Evolutionary conservation across 2,797 vertebrate species (phyloP).

Genomic region (Coregonus suidteri): DNA sequence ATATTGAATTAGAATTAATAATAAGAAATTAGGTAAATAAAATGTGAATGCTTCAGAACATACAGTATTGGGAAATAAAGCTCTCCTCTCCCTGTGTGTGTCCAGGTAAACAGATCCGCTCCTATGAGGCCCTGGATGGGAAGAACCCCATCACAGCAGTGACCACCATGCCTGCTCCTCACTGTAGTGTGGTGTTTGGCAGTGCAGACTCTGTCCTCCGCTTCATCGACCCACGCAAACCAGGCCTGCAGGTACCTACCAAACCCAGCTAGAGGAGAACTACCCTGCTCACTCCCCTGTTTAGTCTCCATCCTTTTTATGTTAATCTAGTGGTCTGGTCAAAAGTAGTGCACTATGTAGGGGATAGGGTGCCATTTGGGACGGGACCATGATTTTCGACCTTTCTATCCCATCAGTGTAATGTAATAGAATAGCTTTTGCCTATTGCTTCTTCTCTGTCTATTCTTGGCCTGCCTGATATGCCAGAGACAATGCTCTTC

Average conservation of each 20-base stretch:
- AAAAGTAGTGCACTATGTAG: neutral
- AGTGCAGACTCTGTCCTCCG: slow-evolving; percentile 93
- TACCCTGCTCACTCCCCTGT: neutral
- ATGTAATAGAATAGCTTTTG: neutral
- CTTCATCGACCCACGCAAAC: slow-evolving; percentile 95
- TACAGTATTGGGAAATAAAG: neutral
- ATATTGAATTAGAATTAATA: no score
- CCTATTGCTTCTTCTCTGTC: neutral
- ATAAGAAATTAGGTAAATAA: neutral
- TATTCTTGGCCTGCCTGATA: no score
- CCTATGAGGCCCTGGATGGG: slow-evolving; percentile 86
- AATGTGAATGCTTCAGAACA: neutral
- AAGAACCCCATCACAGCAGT: slow-evolving; percentile 93
- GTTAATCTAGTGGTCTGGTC: neutral
- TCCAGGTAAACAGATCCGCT: slow-evolving; percentile 88
- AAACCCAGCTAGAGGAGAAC: neutral
- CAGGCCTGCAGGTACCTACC: slow-evolving; percentile 88
- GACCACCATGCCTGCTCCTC: slow-evolving; percentile 90
- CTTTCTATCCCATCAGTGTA: neutral
- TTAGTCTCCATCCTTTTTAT: no score
- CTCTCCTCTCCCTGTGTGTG: neutral
- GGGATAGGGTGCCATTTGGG: neutral
- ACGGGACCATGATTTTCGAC: neutral
- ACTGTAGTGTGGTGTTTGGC: slow-evolving; percentile 90
- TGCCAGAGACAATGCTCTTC: no score